Conservation (phyloP, 2,797 vertebrate species). For the Pitangus sulphuratus region DNA sequence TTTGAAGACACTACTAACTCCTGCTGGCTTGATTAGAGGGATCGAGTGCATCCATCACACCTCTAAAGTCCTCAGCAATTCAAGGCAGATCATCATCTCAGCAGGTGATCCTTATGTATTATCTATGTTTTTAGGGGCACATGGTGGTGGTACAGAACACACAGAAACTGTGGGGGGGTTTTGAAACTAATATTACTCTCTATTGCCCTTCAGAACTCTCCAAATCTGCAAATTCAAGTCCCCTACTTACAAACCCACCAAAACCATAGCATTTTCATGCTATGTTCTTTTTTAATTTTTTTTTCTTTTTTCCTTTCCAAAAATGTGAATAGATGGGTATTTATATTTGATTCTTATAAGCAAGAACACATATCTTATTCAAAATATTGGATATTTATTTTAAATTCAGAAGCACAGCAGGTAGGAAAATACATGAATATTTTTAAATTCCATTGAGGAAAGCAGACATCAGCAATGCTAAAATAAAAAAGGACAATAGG, state of each 20-base stretch:
- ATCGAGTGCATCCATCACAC: rapidly evolving
- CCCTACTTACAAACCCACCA: rapidly evolving
- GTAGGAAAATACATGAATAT: neutral
- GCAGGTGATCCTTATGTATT: neutral
- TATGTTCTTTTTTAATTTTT: neutral
- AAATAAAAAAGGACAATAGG: neutral
- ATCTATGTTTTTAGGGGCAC: neutral
- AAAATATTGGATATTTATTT: neutral
- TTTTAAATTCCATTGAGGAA: neutral
- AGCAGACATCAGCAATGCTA: neutral
- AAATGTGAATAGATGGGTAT: neutral
- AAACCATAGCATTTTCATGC: neutral
- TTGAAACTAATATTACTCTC: neutral
- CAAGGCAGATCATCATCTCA: neutral
- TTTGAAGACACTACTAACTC: neutral
- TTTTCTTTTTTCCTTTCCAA: neutral
- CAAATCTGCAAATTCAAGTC: neutral
- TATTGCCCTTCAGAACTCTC: neutral
- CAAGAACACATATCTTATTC: neutral
- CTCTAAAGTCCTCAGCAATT: neutral
- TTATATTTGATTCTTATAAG: neutral
- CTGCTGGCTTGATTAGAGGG: neutral
- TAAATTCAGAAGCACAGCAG: neutral
- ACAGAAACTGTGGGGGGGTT: neutral
- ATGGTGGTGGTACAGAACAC: neutral